These are phyloP conservation scores for Jordanella pulchra DNA, from an alignment of 2,797 vertebrate genomes.

Conservation along the genomic window DNA sequence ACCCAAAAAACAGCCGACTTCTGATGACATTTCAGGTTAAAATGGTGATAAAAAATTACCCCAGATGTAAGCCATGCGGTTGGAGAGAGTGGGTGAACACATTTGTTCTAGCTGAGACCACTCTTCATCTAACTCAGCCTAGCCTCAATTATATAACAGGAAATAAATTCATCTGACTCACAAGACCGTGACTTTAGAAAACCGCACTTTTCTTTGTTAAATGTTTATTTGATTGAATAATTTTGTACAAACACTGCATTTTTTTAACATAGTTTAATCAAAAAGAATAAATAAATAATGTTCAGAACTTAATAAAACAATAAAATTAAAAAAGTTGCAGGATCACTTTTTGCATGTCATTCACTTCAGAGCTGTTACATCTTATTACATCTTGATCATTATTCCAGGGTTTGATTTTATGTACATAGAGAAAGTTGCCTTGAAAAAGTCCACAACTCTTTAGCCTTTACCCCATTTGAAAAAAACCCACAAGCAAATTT, in stretches of 20 bases:
- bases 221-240: conserved; percentile 35
- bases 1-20: neutral
- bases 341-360: neutral
- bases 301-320: conserved; percentile 15
- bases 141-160: conserved; percentile 20
- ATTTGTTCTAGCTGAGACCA: conserved; percentile 37
- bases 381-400: neutral
- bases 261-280: neutral
- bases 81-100: conserved; percentile 13
- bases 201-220: neutral
- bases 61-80: conserved; percentile 25
- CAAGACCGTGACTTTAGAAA: neutral
- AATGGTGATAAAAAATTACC: neutral
- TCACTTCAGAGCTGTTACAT: conserved; percentile 5
- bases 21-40: neutral
- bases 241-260: conserved; percentile 20
- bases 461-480: neutral
- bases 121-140: neutral
- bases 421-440: neutral
- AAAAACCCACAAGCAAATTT: conserved; percentile 1
- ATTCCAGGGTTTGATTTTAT: conserved; percentile 1
- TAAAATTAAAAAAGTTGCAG: neutral
- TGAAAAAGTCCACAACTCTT: neutral
- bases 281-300: conserved; percentile 44
- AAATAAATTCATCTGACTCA: conserved; percentile 12